phyloP scores from a whole-genome alignment of 2,888 invertebrate genomes.

The Drosophila differens region DNA sequence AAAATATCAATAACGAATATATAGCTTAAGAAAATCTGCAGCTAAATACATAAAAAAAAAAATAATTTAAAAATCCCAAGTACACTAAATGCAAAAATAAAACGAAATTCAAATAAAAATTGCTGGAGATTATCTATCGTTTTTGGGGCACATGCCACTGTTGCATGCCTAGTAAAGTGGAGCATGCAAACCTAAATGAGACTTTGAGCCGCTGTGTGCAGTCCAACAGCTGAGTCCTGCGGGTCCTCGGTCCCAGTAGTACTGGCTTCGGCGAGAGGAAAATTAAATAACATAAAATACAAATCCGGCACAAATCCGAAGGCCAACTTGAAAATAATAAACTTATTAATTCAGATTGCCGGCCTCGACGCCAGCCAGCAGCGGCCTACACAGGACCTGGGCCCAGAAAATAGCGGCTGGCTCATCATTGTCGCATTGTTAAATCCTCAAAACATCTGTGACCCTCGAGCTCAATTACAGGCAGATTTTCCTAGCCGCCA shows the following conservation, averaged over 20 bases:
- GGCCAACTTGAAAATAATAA: slow-evolving; percentile 67
- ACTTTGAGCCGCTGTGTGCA: slow-evolving; percentile 65
- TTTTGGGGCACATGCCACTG: slow-evolving; percentile 11
- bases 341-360: slow-evolving; percentile 74
- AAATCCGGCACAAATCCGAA: slow-evolving; percentile 65
- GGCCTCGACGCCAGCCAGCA: slow-evolving; percentile 37
- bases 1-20: slow-evolving; percentile 26
- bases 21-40: slow-evolving; percentile 64
- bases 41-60: slow-evolving; percentile 34
- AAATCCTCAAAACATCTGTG: slow-evolving; percentile 64
- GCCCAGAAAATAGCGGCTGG: slow-evolving; percentile 22
- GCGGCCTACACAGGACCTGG: slow-evolving; percentile 30
- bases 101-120: slow-evolving; percentile 45
- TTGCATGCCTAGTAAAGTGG: neutral
- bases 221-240: slow-evolving; percentile 56
- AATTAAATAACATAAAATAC: slow-evolving; percentile 74
- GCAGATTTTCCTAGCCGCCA: slow-evolving; percentile 36
- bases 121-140: slow-evolving; percentile 14
- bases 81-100: slow-evolving; percentile 58
- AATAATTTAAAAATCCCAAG: slow-evolving; percentile 50
- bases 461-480: slow-evolving; percentile 63
- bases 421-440: slow-evolving; percentile 70
- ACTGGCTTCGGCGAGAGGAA: slow-evolving; percentile 29
- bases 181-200: slow-evolving; percentile 56
- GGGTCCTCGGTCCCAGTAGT: slow-evolving; percentile 26